A percentile compares a stretch with the other conserved stretches of the same genome.
phyloP scores from a whole-genome alignment of 2,888 invertebrate species.

The Merodon equestris region DNA sequence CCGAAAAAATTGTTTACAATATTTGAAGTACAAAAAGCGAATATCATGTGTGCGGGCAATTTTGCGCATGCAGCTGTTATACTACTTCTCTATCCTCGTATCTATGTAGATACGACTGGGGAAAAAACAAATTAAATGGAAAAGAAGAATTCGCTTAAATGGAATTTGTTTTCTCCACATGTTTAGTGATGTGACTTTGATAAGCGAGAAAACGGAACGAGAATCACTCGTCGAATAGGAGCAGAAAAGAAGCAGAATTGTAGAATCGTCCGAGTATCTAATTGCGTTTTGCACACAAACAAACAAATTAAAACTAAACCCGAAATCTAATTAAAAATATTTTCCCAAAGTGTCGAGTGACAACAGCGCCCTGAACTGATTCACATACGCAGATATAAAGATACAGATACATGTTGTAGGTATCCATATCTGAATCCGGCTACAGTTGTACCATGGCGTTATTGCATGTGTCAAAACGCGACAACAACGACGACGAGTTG shows the following conservation, averaged over 20 bases:
- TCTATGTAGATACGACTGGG: conserved; percentile 3
- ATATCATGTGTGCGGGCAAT: conserved; percentile 65
- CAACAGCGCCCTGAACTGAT: conserved; percentile 22
- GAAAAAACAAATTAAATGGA: conserved; percentile 9
- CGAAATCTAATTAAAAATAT: conserved; percentile 65
- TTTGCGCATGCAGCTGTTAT: conserved; percentile 63
- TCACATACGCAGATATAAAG: not conserved
- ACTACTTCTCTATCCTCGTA: too few relatives aligned
- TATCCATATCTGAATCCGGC: conserved; percentile 8
- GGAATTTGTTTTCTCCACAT: conserved; percentile 55
- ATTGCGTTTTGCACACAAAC: conserved; percentile 48
- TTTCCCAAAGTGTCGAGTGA: conserved; percentile 58
- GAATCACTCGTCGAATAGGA: too few relatives aligned
- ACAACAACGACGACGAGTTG: too few relatives aligned
- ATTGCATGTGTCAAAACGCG: too few relatives aligned
- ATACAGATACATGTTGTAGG: conserved; percentile 22
- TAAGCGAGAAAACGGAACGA: conserved; percentile 21
- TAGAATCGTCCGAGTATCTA: conserved; percentile 41
- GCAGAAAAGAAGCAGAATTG: too few relatives aligned
- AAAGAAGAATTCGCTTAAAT: too few relatives aligned
- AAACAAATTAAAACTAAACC: conserved; percentile 22
- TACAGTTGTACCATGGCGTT: too few relatives aligned
- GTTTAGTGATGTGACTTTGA: conserved; percentile 44
- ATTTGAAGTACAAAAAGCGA: conserved; percentile 54
- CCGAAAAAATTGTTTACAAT: conserved; percentile 45